Base-by-base conservation (phyloP, 2,113 vertebrate genomes). In the Nematolebias whitei region DNA sequence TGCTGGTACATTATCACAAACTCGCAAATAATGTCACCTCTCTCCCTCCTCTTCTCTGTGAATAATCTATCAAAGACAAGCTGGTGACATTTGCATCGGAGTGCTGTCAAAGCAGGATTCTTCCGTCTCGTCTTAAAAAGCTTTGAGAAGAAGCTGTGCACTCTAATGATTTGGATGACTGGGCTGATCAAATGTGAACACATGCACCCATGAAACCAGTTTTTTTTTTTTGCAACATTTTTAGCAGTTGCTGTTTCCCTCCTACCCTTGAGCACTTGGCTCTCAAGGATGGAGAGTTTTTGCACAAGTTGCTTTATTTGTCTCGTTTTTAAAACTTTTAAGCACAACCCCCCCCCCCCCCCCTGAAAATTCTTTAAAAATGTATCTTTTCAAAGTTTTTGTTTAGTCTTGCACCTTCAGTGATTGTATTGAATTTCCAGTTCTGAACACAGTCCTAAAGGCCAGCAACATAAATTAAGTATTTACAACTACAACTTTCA, bases 1-100 rank as follows among this genome's bases (percentile, higher is more conserved):
- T 51, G 66, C 63, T 74, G 54, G 32, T 49, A 59, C 77, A 76
- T 82, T 83, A 68, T 84, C 48, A 76, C 83, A 82, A 68, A 85
- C 85, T 66, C 79, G 64, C 78, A 85, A 80, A 85, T 82, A 79
- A 72, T 64, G 72, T 74, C 70, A 59, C 63, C 65, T 20, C 59
- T 43, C 53, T 52, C 26, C 61, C 53, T 67, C 51, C 19, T 23
- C 41, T 12, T 41, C 61, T 71, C 76, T 76, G 19, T 77, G 71
- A 78, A 77, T 82, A 81, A 84, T 88, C 84, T 78, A 71, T 84
- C 68, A 85, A 68, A 85, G 71, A 67, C 55, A 52, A 75, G 62
- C 75, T 29, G 63, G 48, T 67, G 70, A 70, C 71, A 78, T 83
- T 85, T 79, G 63, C 74, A 63, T 84, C 70, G 2, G 14, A 73